Evolutionary conservation across 2,797 vertebrate genomes (phyloP).

Genomic region (Cuniculus paca): DNA sequence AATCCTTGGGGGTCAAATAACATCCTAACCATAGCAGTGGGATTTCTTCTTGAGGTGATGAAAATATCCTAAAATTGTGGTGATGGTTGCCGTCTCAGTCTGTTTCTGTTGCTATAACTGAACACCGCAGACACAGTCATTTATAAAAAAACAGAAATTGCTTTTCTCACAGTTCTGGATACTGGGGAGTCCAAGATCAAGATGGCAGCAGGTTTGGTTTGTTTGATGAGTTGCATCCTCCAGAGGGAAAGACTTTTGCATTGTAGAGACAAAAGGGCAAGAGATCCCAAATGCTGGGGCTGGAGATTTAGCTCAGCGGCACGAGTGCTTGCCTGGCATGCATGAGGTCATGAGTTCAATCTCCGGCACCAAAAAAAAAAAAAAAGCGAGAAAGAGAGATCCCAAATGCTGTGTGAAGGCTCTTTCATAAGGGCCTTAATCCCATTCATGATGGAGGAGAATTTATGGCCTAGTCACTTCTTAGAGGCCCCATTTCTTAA

Average conservation of each 20-base stretch:
- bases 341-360: no score
- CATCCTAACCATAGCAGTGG: not conserved
- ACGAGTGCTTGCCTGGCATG: no score
- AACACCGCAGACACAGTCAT: not conserved
- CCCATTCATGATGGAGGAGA: not conserved
- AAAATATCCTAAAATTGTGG: conserved; percentile 21
- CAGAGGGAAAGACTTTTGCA: not conserved
- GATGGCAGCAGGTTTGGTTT: not conserved
- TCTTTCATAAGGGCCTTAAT: not conserved
- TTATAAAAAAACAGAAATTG: not conserved
- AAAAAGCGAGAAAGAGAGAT: no score
- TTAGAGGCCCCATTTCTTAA: not conserved
- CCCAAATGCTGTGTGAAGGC: not conserved
- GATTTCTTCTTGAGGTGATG: conserved; percentile 34
- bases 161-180: not conserved
- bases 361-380: no score
- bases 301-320: no score
- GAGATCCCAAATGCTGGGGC: not conserved
- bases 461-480: not conserved
- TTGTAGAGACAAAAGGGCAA: not conserved
- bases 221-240: not conserved
- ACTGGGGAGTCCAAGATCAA: not conserved
- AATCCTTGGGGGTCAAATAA: not conserved
- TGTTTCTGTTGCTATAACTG: not conserved
- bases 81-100: not conserved